These are phyloP conservation scores for Branchipolynoe longqiensis DNA, from an alignment of 2,888 invertebrate genomes.

Conservation along the genomic window DNA sequence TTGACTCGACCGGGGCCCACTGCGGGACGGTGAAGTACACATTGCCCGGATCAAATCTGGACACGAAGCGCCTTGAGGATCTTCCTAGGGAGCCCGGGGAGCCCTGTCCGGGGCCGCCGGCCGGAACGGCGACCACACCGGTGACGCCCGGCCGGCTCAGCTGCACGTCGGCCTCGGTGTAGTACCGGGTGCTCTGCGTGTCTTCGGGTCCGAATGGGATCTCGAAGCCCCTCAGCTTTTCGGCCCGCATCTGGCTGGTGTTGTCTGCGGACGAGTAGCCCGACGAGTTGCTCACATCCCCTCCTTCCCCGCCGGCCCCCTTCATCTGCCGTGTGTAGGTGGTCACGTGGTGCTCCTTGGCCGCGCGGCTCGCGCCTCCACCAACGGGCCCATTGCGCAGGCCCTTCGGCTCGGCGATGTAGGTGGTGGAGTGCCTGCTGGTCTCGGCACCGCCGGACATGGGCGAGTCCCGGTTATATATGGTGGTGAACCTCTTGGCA, in stretches of 20 bases:
- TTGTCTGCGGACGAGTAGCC: conserved; percentile 50
- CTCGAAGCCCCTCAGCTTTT: conserved; percentile 40
- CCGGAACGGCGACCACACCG: background rate
- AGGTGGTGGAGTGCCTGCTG: conserved; percentile 1
- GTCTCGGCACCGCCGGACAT: background rate
- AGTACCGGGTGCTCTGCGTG: background rate
- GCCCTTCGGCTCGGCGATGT: background rate
- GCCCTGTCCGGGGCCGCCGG: background rate
- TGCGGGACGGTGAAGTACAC: conserved; percentile 47
- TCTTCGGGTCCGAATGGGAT: conserved; percentile 1
- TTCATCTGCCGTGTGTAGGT: conserved; percentile 18
- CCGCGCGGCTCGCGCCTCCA: background rate
- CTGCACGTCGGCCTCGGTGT: conserved; percentile 3
- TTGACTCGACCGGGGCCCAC: conserved; percentile 50
- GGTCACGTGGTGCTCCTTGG: conserved; percentile 34
- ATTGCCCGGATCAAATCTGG: conserved; percentile 55
- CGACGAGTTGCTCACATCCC: conserved; percentile 6
- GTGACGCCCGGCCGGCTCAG: background rate
- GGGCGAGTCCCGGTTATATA: background rate
- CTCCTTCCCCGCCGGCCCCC: background rate
- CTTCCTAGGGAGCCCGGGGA: background rate
- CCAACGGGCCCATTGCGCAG: background rate
- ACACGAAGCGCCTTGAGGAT: conserved; percentile 7
- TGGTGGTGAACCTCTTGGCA: background rate
- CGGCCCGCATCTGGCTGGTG: background rate